Conservation (phyloP, 2,797 vertebrate species). For the Platyrinchus mystaceus region DNA sequence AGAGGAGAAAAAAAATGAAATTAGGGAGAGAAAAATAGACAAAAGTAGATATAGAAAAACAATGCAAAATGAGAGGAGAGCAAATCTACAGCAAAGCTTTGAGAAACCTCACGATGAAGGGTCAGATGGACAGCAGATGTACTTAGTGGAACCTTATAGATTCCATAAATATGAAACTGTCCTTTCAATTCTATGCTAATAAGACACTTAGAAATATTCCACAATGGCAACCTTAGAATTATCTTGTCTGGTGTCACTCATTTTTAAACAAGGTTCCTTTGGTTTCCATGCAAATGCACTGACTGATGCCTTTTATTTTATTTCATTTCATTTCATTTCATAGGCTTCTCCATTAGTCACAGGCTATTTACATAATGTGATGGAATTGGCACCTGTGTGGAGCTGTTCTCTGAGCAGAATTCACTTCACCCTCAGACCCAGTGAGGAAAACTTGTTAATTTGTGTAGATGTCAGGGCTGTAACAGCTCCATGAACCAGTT, state of each 20-base stretch:
- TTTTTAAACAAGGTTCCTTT: conserved; percentile 32
- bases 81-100: not conserved
- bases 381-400: conserved; percentile 29
- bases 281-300: conserved; percentile 30
- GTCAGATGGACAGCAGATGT: not conserved
- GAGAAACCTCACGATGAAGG: not conserved
- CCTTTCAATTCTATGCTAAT: conserved; percentile 38
- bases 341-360: conserved; percentile 47
- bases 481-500: not conserved
- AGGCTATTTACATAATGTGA: conserved; percentile 57
- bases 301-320: conserved; percentile 33
- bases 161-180: not conserved
- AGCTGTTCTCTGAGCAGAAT: conserved; percentile 4
- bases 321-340: conserved; percentile 14
- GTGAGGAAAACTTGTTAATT: not conserved
- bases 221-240: conserved; percentile 48
- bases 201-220: conserved; percentile 14
- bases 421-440: not conserved
- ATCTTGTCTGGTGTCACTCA: conserved; percentile 54
- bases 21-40: not conserved
- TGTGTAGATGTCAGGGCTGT: not conserved
- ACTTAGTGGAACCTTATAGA: not conserved
- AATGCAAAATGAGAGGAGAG: not conserved
- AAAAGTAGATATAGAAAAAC: not conserved
- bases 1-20: not conserved